Evolutionary conservation across 2,888 invertebrate genomes (phyloP), one percentile per base, ranked within the genome.

Genomic region (Nomada flava): DNA sequence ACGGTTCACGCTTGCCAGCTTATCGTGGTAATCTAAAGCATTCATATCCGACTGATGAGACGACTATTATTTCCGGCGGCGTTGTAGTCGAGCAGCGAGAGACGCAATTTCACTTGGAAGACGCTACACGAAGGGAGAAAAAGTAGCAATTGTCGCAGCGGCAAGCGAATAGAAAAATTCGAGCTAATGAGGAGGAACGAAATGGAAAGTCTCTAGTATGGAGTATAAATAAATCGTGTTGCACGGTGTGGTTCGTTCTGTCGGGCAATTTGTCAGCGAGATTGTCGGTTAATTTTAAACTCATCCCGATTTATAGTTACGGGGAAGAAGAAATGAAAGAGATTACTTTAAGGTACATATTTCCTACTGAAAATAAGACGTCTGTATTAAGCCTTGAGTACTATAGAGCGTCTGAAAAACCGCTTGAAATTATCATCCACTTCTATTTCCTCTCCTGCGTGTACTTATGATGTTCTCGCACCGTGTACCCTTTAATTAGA

Each of bases 31-130:
- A 88, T 87, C 86, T 76, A 59, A 73, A 84, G 76, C 79, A 86
- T 84, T 87, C 77, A 84, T 86, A 86, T 86, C 76, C 86, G 60
- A 67, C 74, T 65, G 87, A 86, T 79, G 87, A 87, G 83, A 72
- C 79, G 71, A 57, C 74, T 87, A 79, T 83, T 79, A 83, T 79
- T 84, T 76, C 72, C 79, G 63, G 69, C 64, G 26, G 52, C 50
- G 57, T 59, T 57, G 20, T 65, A 70, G n/a, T 13, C 47, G 36
- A 13, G 15, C 13, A 36, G 62, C 5, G 57, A 29, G 67, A 70
- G 53, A 52, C 55, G 73, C 23, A 73, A 73, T 73, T 76, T 81
- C 36, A 69, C 47, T 60, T 53, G 44, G 63, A 42, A 15, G 42
- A n/a, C 20, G 18, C 13, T 3, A n/a, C 23, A 47, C n/a, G 53